These are phyloP conservation scores for Malthinus flaveolus DNA, from an alignment of 2,888 invertebrate genomes.

Conservation along the genomic window DNA sequence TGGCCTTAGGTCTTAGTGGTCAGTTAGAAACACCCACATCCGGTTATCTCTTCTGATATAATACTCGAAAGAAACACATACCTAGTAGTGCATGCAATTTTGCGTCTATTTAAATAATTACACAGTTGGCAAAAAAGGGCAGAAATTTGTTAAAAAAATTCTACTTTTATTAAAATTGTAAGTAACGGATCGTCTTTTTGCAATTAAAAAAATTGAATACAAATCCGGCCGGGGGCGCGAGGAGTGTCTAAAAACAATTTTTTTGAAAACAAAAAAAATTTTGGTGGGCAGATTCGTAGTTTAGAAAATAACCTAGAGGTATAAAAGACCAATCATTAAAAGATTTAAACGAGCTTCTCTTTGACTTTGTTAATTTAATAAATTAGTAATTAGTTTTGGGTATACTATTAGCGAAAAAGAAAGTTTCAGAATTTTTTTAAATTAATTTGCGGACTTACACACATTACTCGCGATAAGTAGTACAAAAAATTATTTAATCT, in stretches of 20 bases:
- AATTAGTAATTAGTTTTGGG: too few species aligned
- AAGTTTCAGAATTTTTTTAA: too few species aligned
- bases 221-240: too few species aligned
- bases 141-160: too few species aligned
- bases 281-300: neutral
- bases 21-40: conserved; percentile 34
- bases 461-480: too few species aligned
- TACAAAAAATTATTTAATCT: too few species aligned
- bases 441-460: too few species aligned
- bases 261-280: too few species aligned
- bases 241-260: neutral
- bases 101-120: conserved; percentile 16
- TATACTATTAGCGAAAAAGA: too few species aligned
- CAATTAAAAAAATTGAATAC: too few species aligned
- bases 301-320: neutral
- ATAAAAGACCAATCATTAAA: neutral
- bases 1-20: conserved; percentile 12
- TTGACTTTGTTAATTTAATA: neutral
- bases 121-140: neutral
- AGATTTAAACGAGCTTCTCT: neutral
- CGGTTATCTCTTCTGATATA: conserved; percentile 29
- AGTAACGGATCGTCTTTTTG: neutral
- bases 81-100: conserved; percentile 20
- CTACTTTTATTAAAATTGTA: too few species aligned
- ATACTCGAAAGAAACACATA: conserved; percentile 13